Base-by-base conservation (phyloP, 2,797 vertebrate genomes). In the Sphaeramia orbicularis region DNA sequence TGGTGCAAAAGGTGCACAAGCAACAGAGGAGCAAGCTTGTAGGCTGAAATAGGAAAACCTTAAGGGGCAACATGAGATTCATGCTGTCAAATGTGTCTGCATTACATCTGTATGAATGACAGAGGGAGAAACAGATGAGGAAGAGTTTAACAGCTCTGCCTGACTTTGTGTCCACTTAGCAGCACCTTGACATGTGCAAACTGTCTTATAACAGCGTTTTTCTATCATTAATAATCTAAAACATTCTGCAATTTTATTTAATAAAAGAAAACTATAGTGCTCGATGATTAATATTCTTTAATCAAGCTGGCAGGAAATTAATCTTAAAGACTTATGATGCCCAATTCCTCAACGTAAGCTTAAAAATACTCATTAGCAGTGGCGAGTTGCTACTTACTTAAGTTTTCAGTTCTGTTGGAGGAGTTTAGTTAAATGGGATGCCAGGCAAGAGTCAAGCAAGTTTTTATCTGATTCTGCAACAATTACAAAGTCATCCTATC, bases 1-100 rank as follows among this genome's bases (percentile, higher is more conserved):
- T 64, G 54, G 67, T 53, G 77, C 5, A 56, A 78, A 78, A 68
- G 43, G 52, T 80, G 60, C 81, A 83, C 50, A 45, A 55, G 21
- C 36, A 55, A 72, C 66, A 72, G 65, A 71, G 60, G 40, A 70
- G 27, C 60, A 24, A 36, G 40, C 47, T 65, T 2, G 3, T 48
- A 43, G 42, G 45, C 54, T 66, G 56, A 86, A 62, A 83, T 68
- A 10, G 45, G 44, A 63, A 78, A 74, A 57, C 66, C 1, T 51
- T 10, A 74, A 18, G 47, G 49, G 52, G 40, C 56, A 67, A 55
- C 35, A 38, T 41, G 12, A 68, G 24, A 59, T 35, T 21, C 52
- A 52, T 32, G 40, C 55, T 65, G 61, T 71, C 62, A 51, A 73
- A 76, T 36, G 36, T 53, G 43, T 15, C 38, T 41, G 5, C 27